These are phyloP conservation scores for Apeira syringaria DNA, from an alignment of 2,888 invertebrate genomes.

Conservation along the genomic window DNA sequence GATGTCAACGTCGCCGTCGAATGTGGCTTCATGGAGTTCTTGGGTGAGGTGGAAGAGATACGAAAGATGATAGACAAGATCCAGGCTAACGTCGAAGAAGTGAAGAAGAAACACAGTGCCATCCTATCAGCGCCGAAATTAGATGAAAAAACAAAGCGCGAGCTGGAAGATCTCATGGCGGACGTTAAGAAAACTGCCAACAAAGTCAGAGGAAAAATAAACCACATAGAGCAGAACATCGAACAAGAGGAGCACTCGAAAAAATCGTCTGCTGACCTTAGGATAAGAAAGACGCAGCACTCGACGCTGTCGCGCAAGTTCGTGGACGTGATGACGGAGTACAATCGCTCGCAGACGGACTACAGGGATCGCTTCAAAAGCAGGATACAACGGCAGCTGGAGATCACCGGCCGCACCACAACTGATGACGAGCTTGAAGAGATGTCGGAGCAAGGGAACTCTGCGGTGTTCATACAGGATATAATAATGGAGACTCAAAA, in stretches of 20 bases:
- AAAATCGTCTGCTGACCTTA: constrained; percentile 98
- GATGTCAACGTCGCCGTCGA: constrained; percentile 98
- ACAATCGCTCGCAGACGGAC: constrained; percentile 99
- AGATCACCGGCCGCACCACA: constrained; percentile 99
- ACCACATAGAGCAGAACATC: constrained; percentile 99
- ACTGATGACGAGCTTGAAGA: constrained; percentile 99
- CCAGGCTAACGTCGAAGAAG: constrained; percentile 99
- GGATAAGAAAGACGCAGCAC: constrained; percentile 99
- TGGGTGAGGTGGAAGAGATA: constrained; percentile 97
- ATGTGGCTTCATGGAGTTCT: constrained; percentile 96
- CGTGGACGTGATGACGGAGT: constrained; percentile 99
- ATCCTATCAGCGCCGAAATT: constrained; percentile 99
- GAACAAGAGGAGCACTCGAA: constrained; percentile 99
- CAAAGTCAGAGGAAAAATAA: constrained; percentile 99
- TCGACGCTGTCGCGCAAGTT: constrained; percentile 99
- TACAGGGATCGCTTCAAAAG: constrained; percentile 99
- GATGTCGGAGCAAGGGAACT: constrained; percentile 99
- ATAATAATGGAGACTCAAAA: constrained; percentile 99
- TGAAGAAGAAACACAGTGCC: constrained; percentile 99
- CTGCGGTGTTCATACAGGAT: constrained; percentile 98
- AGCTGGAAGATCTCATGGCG: constrained; percentile 99
- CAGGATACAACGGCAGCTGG: constrained; percentile 97
- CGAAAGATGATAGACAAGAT: constrained; percentile 99
- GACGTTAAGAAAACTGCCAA: constrained; percentile 99
- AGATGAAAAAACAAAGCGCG: constrained; percentile 99